Base-by-base conservation (phyloP, 2,113 vertebrate genomes). In the Amazona guildingii region DNA sequence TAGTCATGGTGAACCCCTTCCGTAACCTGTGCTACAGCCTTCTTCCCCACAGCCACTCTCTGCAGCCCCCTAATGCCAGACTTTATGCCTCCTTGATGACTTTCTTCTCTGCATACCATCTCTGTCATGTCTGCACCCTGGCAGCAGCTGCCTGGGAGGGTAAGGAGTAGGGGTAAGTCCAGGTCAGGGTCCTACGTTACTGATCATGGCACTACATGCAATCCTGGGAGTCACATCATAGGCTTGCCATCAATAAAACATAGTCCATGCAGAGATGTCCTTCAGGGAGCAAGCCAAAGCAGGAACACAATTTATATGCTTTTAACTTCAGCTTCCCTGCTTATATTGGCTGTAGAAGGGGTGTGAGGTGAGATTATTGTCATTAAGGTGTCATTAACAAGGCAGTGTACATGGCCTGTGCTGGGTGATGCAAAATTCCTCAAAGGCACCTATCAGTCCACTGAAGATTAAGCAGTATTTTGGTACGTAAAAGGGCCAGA, bases 341-440 rank as follows among this genome's bases (percentile, higher is more conserved):
- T 80, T 39, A 24, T 23, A 11, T 12, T 49, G 55, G 39, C 73
- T 84, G 49, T 2, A 27, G 77, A 37, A 92, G 7, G 13, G 16
- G 9, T 31, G 28, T 18, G 25, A 67, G 81, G 74, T 49, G 55
- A 10, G 28, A 29, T 39, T 41, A 6, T 17, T 41, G 39, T 54
- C 52, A 39, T 83, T 17, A 72, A 92, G 70, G 27, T 44, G 55
- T 25, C 52, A 23, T 41, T 83, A 77, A 74, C 31, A 23, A 51
- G 29, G 72, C 39, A 49, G 16, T 5, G 0, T 8, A 24, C 13
- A 1, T 10, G 33, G 62, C 2, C 20, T 19, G 0, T 24, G 52
- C 25, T 80, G 46, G 17, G 39, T 21, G 57, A 29, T 35, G 52
- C 13, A 64, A n/a, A 92, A 10, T 39, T 59, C 51, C 46, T 59